Percentiles rank a stretch among this genome's conserved stretches.
Conservation (phyloP, 2,113 vertebrate genomes). For the Raja brachyura region DNA sequence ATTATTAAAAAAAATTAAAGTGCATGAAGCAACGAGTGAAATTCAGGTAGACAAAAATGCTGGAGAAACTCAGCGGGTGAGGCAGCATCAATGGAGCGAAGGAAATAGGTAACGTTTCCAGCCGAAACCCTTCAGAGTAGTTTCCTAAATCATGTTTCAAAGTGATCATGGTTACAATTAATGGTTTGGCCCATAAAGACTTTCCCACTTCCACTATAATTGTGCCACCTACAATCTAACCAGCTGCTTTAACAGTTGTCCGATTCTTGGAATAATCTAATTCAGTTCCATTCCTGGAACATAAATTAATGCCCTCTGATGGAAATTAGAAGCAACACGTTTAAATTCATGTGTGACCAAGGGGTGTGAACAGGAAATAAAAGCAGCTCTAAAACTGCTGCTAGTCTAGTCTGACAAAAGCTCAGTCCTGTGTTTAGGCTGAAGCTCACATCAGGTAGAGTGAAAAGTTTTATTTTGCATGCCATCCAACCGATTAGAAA, state of each 20-base stretch:
- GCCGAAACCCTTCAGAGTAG: too few species aligned
- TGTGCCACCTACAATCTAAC: neutral
- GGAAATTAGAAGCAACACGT: neutral
- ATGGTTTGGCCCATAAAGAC: neutral
- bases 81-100: too few species aligned
- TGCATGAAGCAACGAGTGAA: neutral
- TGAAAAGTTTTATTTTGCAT: too few species aligned
- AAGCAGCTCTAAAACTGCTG: neutral
- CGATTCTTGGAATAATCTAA: too few species aligned
- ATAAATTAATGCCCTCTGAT: neutral
- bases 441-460: too few species aligned
- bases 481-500: too few species aligned
- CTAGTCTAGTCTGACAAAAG: neutral
- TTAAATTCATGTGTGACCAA: neutral
- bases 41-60: neutral
- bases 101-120: too few species aligned
- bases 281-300: neutral
- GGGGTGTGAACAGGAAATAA: neutral
- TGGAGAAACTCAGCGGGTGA: too few species aligned
- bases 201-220: neutral
- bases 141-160: too few species aligned
- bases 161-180: too few species aligned
- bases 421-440: neutral
- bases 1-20: neutral
- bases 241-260: neutral